Percentiles rank a stretch among this genome's conserved stretches.
phyloP scores from a whole-genome alignment of 1,140 invertebrate species.

The Brachionus manjavacas region DNA sequence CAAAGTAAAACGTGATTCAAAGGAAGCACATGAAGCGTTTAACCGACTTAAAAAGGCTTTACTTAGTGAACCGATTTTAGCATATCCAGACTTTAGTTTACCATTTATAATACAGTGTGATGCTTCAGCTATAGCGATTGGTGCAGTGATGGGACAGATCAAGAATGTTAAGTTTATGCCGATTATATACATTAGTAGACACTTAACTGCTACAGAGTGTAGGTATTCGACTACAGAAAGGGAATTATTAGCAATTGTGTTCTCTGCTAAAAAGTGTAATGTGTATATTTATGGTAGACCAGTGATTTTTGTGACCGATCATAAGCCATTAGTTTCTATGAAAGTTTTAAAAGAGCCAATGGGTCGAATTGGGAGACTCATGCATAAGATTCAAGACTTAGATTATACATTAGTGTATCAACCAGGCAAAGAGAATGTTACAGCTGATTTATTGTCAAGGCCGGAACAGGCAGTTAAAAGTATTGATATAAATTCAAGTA shows the following conservation, averaged over 20 bases:
- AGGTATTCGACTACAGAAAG: conserved; percentile 58
- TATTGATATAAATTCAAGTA: not conserved
- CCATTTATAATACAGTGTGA: conserved; percentile 1
- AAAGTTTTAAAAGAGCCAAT: conserved; percentile 46
- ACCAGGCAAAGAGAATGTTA: conserved; percentile 35
- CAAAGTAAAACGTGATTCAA: not conserved
- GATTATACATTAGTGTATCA: conserved; percentile 40
- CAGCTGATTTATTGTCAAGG: conserved; percentile 35
- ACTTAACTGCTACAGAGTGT: conserved; percentile 49
- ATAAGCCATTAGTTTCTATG: conserved; percentile 52
- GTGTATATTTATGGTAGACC: conserved; percentile 53
- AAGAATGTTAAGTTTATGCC: conserved; percentile 45
- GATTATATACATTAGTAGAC: conserved; percentile 52
- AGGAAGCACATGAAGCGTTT: not conserved
- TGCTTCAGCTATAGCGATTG: not conserved
- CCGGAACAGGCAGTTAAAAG: not conserved
- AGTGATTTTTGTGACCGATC: conserved; percentile 49
- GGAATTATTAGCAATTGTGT: conserved; percentile 53
- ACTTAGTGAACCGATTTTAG: not conserved
- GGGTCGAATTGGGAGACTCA: conserved; percentile 19
- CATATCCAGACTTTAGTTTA: not conserved
- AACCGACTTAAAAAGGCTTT: not conserved
- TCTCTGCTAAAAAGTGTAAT: conserved; percentile 53
- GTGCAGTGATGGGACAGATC: not conserved
- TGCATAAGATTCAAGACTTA: conserved; percentile 19